Evolutionary conservation across 2,113 vertebrate genomes (phyloP).

Genomic region (Chamaetylas fuelleborni): DNA sequence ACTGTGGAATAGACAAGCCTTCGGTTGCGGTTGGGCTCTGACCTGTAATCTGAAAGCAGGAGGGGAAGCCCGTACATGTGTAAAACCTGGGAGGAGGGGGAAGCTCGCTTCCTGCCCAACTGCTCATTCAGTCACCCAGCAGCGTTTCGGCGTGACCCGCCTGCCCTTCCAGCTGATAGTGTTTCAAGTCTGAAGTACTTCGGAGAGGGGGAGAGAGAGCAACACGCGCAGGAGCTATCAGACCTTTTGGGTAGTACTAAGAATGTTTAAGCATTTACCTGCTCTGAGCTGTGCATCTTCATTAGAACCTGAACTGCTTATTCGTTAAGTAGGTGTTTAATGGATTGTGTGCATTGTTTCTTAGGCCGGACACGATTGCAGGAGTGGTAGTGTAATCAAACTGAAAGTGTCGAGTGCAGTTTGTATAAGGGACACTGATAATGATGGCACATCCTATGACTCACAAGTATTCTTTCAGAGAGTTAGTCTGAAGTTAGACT

Average conservation of each 20-base stretch:
- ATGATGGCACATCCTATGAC: fast-evolving
- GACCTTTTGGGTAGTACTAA: not conserved
- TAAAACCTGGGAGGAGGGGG: not conserved
- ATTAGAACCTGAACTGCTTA: not conserved
- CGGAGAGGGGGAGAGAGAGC: not conserved
- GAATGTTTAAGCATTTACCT: not conserved
- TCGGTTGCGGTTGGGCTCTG: not conserved
- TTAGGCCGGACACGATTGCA: not conserved
- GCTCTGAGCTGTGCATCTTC: not conserved
- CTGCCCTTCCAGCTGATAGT: not conserved
- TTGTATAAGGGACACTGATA: not conserved
- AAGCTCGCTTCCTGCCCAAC: not conserved
- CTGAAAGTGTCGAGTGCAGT: not conserved
- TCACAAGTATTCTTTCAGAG: not conserved
- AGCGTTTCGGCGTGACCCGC: not conserved
- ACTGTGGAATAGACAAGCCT: not conserved
- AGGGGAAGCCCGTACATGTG: not conserved
- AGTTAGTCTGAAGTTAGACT: not conserved
- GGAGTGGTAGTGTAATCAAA: not conserved
- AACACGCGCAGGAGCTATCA: not conserved
- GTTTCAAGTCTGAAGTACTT: not conserved
- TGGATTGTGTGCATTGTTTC: not conserved
- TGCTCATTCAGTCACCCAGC: not conserved
- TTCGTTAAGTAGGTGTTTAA: not conserved
- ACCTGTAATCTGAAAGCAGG: not conserved